Conservation (phyloP, 1,140 invertebrate species). For the Penaeus japonicus region DNA sequence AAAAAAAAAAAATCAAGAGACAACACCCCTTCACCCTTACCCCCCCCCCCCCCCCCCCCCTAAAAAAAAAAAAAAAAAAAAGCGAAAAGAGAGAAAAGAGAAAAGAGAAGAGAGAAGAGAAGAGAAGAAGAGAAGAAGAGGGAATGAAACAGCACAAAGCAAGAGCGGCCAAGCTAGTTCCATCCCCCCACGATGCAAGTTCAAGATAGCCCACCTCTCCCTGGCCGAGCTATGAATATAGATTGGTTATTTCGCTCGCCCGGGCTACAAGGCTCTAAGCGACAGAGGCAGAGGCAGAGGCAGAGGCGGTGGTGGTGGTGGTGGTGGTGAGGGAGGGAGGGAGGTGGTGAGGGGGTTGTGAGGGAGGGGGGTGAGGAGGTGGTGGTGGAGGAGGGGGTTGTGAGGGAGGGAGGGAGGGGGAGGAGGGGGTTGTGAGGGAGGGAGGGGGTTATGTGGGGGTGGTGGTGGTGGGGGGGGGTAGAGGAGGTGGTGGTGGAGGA, state of each 20-base stretch:
- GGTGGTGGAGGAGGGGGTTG: too few relatives aligned
- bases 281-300: neutral
- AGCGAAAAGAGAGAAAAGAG: neutral
- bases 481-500: neutral
- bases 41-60: too few relatives aligned
- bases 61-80: too few relatives aligned
- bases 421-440: neutral
- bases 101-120: neutral
- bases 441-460: too few relatives aligned
- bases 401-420: neutral
- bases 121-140: neutral
- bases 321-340: too few relatives aligned
- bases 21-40: too few relatives aligned
- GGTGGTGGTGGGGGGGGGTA: neutral
- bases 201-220: conserved; percentile 47
- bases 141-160: neutral
- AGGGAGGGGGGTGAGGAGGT: neutral
- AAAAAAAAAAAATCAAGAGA: too few relatives aligned
- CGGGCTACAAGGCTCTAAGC: conserved; percentile 33
- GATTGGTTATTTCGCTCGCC: conserved; percentile 47
- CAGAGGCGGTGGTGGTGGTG: too few relatives aligned
- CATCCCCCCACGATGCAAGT: conserved; percentile 18
- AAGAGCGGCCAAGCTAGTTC: too few relatives aligned
- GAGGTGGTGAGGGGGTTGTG: too few relatives aligned
- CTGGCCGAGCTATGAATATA: conserved; percentile 49